These are phyloP conservation scores for Drosophila multiciliata DNA, from an alignment of 2,888 invertebrate genomes.

Conservation along the genomic window DNA sequence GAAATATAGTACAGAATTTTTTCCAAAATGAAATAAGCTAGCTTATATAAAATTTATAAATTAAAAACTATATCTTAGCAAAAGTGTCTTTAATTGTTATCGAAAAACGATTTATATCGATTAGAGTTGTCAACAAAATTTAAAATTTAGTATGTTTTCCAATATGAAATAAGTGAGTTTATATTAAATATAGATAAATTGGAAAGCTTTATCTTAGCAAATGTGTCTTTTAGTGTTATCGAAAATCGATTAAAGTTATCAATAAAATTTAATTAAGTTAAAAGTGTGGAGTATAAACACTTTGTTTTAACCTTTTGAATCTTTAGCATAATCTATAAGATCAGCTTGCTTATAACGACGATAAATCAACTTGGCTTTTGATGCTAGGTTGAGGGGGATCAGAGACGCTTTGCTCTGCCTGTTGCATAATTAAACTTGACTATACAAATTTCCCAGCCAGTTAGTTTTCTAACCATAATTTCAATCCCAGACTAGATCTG, in stretches of 20 bases:
- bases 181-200: background rate
- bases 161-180: background rate
- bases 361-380: background rate
- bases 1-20: too few species aligned
- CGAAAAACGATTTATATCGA: background rate
- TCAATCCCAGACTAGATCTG: background rate
- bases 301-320: background rate
- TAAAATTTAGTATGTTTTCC: too few species aligned
- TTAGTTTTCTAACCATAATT: background rate
- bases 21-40: background rate
- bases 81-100: background rate
- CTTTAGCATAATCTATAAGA: background rate
- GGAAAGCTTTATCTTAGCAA: background rate
- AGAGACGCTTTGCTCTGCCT: fast-evolving
- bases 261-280: background rate
- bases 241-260: background rate
- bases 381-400: background rate
- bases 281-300: background rate
- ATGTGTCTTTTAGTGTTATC: background rate
- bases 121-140: background rate
- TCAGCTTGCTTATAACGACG: background rate
- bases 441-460: background rate
- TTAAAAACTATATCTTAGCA: background rate
- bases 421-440: background rate
- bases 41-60: background rate